These are phyloP conservation scores for Cyaniris semiargus DNA, from an alignment of 2,888 invertebrate genomes.

Conservation along the genomic window DNA sequence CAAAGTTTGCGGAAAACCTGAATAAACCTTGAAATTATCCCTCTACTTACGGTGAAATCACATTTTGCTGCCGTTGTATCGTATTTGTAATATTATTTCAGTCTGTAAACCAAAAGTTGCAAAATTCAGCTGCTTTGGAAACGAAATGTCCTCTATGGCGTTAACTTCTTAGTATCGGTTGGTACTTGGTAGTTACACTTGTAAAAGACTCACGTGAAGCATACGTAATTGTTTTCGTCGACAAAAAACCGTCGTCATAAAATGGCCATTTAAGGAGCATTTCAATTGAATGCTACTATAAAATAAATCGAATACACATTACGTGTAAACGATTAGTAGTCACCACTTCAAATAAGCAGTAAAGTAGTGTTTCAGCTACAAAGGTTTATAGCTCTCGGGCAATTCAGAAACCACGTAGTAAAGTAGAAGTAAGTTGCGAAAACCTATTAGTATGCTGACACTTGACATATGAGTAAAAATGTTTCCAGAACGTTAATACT, in stretches of 20 bases:
- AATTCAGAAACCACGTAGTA: conserved; percentile 15
- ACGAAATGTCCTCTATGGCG: neutral
- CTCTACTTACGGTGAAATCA: neutral
- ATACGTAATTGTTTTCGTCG: neutral
- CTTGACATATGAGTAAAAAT: neutral
- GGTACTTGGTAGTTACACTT: neutral
- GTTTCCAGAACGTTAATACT: neutral
- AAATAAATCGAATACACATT: conserved; percentile 29
- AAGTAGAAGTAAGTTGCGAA: neutral
- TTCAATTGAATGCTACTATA: conserved; percentile 29
- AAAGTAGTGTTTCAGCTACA: conserved; percentile 17
- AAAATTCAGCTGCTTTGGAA: neutral
- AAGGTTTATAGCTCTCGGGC: neutral
- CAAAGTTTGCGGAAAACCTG: neutral
- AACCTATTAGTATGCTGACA: neutral
- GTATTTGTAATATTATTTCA: too few species aligned
- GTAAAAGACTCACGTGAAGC: neutral
- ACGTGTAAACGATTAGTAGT: conserved; percentile 24
- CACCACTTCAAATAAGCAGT: conserved; percentile 16
- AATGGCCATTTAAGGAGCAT: neutral
- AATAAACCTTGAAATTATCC: neutral
- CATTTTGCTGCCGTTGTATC: neutral
- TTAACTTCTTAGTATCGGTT: neutral
- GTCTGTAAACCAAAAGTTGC: neutral
- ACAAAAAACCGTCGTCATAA: conserved; percentile 25